A percentile compares a stretch with the other conserved stretches of the same genome.
Conservation (phyloP, 2,113 vertebrate genomes). For the Leptosomus discolor region DNA sequence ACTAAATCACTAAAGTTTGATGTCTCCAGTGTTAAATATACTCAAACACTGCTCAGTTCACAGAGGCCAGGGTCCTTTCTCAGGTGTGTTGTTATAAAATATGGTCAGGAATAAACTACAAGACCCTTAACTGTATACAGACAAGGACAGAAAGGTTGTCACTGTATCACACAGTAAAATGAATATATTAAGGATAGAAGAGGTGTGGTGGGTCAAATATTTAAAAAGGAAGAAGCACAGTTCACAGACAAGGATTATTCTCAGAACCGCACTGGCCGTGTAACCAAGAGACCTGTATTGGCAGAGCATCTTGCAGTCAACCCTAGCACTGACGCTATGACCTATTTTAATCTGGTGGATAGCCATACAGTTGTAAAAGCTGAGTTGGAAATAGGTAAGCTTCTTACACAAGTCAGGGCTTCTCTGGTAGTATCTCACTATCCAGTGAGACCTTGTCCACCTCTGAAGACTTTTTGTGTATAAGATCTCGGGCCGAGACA, state of each 20-base stretch:
- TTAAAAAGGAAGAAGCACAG: neutral
- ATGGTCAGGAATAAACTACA: neutral
- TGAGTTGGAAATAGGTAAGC: neutral
- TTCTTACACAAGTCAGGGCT: neutral
- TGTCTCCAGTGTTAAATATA: conserved; percentile 27
- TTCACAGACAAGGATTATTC: neutral
- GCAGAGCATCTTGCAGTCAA: neutral
- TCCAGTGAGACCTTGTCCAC: neutral
- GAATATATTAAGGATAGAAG: neutral
- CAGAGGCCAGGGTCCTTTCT: neutral
- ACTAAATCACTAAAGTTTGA: conserved; percentile 42
- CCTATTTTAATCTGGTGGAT: neutral
- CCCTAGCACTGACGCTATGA: neutral
- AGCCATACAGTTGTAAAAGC: neutral
- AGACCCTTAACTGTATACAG: neutral
- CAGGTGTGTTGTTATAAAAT: neutral
- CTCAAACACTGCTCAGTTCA: neutral
- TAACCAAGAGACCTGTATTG: neutral
- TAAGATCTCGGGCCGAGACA: neutral
- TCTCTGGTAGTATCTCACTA: neutral
- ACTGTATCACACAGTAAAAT: neutral
- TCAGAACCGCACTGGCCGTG: neutral
- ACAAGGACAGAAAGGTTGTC: neutral
- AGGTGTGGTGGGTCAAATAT: neutral
- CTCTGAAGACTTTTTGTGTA: neutral